Conservation (phyloP, 2,888 invertebrate species). For the Drosophila eohydei region DNA sequence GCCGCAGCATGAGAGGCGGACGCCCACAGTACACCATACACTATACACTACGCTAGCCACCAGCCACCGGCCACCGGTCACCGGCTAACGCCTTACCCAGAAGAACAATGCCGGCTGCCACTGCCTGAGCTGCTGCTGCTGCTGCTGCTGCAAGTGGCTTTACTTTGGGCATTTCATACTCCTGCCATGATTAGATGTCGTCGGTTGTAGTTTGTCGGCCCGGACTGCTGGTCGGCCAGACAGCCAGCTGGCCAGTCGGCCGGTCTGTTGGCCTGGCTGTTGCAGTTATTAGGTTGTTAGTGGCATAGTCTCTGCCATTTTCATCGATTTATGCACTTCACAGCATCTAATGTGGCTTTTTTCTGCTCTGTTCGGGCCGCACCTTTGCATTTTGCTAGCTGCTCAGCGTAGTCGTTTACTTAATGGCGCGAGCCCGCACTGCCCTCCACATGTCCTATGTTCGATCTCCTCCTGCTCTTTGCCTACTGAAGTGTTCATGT, state of each 20-base stretch:
- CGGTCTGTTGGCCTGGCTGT: conserved; percentile 44
- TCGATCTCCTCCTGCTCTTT: not conserved
- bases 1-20: conserved; percentile 37
- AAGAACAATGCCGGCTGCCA: conserved; percentile 74
- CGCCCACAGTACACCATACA: conserved; percentile 40
- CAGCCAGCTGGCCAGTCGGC: conserved; percentile 1
- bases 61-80: conserved; percentile 11
- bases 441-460: conserved; percentile 20
- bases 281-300: conserved; percentile 83
- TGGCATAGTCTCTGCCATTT: conserved; percentile 76
- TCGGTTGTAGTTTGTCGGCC: conserved; percentile 52
- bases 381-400: conserved; percentile 31
- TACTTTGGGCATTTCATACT: conserved; percentile 69
- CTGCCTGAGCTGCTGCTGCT: conserved; percentile 33
- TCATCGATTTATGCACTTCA: conserved; percentile 82
- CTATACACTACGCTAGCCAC: no score
- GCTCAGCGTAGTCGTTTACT: conserved; percentile 46
- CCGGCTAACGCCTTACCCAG: conserved; percentile 59
- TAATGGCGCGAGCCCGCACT: conserved; percentile 63
- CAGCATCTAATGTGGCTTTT: conserved; percentile 71
- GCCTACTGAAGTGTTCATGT: conserved; percentile 3
- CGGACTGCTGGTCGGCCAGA: not conserved
- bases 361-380: not conserved
- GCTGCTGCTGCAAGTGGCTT: conserved; percentile 77
- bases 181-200: conserved; percentile 74